Percentiles rank a stretch among this genome's conserved stretches.
Evolutionary conservation across 2,113 vertebrate genomes (phyloP).

Genomic region (Saguinus midas): DNA sequence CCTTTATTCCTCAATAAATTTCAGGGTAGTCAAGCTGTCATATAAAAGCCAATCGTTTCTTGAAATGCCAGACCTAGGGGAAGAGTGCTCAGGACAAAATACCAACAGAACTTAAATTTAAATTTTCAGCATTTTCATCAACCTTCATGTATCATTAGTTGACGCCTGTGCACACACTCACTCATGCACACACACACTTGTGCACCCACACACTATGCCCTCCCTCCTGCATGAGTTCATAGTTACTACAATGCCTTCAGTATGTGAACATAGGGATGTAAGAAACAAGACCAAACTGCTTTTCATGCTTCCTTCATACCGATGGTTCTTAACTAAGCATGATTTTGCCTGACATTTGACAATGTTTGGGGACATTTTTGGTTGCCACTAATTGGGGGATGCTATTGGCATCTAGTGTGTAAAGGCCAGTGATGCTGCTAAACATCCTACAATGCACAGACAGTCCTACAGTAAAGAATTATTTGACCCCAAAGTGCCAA

Average conservation of each 20-base stretch:
- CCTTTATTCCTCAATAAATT: slow-evolving; percentile 54
- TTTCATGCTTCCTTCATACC: not conserved
- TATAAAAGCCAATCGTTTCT: slow-evolving; percentile 42
- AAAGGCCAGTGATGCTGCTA: not conserved
- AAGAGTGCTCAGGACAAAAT: not conserved
- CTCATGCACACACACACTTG: not conserved
- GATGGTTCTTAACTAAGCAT: not conserved
- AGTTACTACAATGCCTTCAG: not conserved
- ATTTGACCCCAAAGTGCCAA: not conserved
- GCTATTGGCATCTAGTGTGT: not conserved
- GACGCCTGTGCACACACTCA: not conserved
- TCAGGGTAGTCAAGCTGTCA: slow-evolving; percentile 1
- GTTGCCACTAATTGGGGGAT: not conserved
- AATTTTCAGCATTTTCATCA: not conserved
- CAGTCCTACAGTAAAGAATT: not conserved
- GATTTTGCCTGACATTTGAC: not conserved
- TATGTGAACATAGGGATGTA: not conserved
- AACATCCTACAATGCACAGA: not conserved
- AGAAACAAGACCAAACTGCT: not conserved
- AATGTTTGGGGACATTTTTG: not conserved
- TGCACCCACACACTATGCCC: not conserved
- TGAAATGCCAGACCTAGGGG: slow-evolving; percentile 30
- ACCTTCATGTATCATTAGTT: not conserved
- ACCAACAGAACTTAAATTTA: not conserved
- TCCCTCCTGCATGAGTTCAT: not conserved